Evolutionary conservation across 2,113 vertebrate genomes (phyloP), one percentile per base, ranked within the genome.

Genomic region (Ciconia boyciana): DNA sequence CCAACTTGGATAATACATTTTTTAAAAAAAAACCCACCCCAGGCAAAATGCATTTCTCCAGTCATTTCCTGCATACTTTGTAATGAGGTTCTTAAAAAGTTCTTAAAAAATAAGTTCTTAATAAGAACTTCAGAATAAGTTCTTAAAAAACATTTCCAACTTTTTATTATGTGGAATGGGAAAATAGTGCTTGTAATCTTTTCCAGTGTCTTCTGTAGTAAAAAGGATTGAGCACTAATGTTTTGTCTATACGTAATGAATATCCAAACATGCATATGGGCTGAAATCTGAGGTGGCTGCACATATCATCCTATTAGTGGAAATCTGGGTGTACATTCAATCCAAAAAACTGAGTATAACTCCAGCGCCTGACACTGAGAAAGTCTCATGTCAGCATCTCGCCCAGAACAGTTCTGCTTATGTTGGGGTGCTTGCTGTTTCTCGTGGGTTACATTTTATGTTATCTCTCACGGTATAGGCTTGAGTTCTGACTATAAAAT

Each of bases 361-460:
- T 92, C 26, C 39, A 68, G 11, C 0, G 0, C 10, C 48, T 70
- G 20, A 34, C 24, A 13, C 17, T 18, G 60, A 71, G 48, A 32
- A 79, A 69, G 25, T 25, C 32, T 48, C 25, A 8, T 16, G 24
- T 64, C 41, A 76, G 28, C 66, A 60, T 77, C 28, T 88, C 13
- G 8, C 15, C 31, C 41, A 79, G 49, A 80, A 74, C 32, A 81
- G 32, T 87, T 75, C 29, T 87, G 65, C 19, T 39, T 68, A 1
- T n/a, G n/a, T n/a, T 0, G 0, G 28, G 28, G 58, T 65, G 5
- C 44, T 80, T 86, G 12, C 43, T 82, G 51, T 9, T 48, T 92
- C n/a, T 87, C 7, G 1, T 70, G 68, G 8, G 10, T 71, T 66
- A 12, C 25, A 16, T 89, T 84, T 70, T 43, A 12, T 7, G 0